Conservation (phyloP, 2,888 invertebrate genomes). For the Ceriagrion tenellum region DNA sequence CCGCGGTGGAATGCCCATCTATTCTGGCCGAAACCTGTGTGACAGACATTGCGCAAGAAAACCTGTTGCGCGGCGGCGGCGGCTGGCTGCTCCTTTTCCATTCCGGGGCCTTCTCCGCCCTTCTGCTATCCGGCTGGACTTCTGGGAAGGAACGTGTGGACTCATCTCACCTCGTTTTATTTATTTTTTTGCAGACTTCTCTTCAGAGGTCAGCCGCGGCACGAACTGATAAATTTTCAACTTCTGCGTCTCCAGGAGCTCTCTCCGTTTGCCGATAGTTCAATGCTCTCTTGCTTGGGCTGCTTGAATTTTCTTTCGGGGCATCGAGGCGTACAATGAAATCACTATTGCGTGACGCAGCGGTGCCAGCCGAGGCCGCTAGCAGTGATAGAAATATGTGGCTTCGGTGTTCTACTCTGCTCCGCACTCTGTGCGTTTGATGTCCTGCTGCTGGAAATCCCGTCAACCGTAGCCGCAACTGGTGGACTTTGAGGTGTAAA, state of each 20-base stretch:
- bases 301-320: neutral
- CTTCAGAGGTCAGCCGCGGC: neutral
- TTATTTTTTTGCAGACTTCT: too few species aligned
- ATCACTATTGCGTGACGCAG: conserved; percentile 18
- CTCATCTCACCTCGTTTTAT: too few species aligned
- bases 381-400: neutral
- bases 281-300: neutral
- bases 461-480: neutral
- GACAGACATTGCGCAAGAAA: neutral
- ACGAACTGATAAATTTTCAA: neutral
- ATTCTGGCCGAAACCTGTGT: neutral
- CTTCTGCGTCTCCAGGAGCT: neutral
- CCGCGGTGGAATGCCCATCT: neutral
- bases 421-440: neutral
- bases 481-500: too few species aligned
- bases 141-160: too few species aligned
- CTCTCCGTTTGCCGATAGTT: neutral
- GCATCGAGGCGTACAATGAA: neutral
- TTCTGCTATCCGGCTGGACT: too few species aligned
- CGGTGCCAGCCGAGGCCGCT: neutral
- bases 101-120: too few species aligned
- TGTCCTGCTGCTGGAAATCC: neutral
- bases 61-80: too few species aligned
- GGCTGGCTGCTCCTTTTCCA: too few species aligned
- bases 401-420: neutral